Base-by-base conservation (phyloP, 2,888 invertebrate species). In the Serrognathus titanus region DNA sequence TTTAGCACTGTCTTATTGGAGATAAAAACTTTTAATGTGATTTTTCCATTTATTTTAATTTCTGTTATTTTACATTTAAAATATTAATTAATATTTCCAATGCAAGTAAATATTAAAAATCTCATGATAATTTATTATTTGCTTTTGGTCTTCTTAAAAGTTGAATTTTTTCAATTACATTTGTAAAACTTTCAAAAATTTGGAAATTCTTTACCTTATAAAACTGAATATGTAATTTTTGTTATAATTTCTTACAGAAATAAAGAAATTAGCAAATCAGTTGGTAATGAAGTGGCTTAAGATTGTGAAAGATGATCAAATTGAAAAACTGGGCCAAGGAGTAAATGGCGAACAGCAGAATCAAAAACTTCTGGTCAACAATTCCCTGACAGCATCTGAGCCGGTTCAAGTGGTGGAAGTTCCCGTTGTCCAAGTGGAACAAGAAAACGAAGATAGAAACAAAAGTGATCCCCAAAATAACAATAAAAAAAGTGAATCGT, bases 231-330 rank as follows among this genome's bases (percentile, higher is more conserved):
- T 37, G 49, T 20, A 49, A 52, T 37, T 50, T 24, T 24, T 66
- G 64, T 57, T 60, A 66, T 63, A 71, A 64, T 53, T 43, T 64
- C 59, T 82, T 82, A 67, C 79, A 92, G 92, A 83, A 71, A 88
- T 93, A 55, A 85, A 89, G 71, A 83, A 85, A 55, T 79, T 93
- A 67, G 92, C 95, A 10, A 84, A 86, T 55, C 87, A 88, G 68
- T 81, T 95, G 57, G 94, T 95, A 31, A 91, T 93, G 71, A 90
- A 90, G 73, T 95, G 95, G 95, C 81, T 94, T 67, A 89, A 89
- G 75, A 89, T 93, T 55, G 93, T 95, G 1, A 92, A 94, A 76
- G 89, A 88, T 58, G 87, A 88, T 43, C 58, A 58, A 48, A 50
- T n/a, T 13, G 43, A 43, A 35, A 38, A 24, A 31, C 5, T 46